Conservation (phyloP, 2,797 vertebrate genomes). For the Dallia pectoralis region DNA sequence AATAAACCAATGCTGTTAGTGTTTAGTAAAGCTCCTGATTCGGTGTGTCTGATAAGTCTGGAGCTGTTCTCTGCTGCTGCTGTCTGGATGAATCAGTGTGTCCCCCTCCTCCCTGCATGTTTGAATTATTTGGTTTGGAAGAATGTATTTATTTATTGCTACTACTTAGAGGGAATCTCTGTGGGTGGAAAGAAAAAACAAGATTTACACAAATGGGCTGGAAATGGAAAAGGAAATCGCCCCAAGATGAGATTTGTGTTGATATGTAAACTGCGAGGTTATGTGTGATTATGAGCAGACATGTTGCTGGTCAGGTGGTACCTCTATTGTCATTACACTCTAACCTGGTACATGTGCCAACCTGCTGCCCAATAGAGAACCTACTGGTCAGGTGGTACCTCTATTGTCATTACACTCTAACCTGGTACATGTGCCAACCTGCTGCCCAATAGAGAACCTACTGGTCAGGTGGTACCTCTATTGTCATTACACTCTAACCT, state of each 20-base stretch:
- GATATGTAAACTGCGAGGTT: not conserved
- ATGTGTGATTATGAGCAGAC: not conserved
- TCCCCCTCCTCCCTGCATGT: slow-evolving; percentile 1
- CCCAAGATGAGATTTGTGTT: not conserved
- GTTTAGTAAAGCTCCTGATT: slow-evolving; percentile 9
- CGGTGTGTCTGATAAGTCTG: not conserved
- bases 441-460: too few relatives aligned
- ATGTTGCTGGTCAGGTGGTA: not conserved
- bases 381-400: not conserved
- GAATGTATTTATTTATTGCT: slow-evolving; percentile 20
- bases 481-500: not conserved
- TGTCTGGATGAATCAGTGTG: slow-evolving; percentile 19
- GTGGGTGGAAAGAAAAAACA: slow-evolving; percentile 21
- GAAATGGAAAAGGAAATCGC: slow-evolving; percentile 3
- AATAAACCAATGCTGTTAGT: slow-evolving; percentile 12
- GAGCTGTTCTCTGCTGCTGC: not conserved
- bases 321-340: not conserved
- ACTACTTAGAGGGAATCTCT: slow-evolving; percentile 14
- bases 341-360: not conserved
- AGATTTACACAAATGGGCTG: slow-evolving; percentile 19
- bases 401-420: not conserved
- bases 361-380: not conserved
- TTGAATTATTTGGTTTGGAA: slow-evolving; percentile 25
- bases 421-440: not conserved
- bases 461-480: not conserved